phyloP scores from a whole-genome alignment of 2,797 vertebrate genomes.

The Ctenopoma kingsleyae region DNA sequence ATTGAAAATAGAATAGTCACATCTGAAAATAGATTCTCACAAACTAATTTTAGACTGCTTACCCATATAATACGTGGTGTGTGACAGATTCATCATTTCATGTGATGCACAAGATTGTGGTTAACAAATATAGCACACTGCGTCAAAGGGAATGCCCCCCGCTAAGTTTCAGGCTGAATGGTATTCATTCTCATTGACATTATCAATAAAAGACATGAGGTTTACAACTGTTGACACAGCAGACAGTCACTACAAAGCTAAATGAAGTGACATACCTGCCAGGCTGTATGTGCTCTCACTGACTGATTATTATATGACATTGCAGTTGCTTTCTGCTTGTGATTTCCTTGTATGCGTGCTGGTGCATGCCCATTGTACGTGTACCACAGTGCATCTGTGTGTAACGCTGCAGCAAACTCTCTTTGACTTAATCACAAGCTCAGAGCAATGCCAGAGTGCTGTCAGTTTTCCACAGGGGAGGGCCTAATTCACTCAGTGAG shows the following conservation, averaged over 20 bases:
- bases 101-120: conserved; percentile 76
- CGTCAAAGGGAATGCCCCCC: conserved; percentile 70
- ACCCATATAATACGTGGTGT: conserved; percentile 71
- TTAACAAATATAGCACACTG: conserved; percentile 70
- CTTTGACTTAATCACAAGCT: conserved; percentile 80
- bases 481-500: conserved; percentile 83
- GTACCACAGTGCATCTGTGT: conserved; percentile 42
- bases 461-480: conserved; percentile 82
- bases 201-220: conserved; percentile 48
- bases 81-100: conserved; percentile 77
- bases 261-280: conserved; percentile 17
- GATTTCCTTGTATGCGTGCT: conserved; percentile 36
- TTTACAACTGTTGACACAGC: conserved; percentile 45
- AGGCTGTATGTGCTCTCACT: conserved; percentile 12
- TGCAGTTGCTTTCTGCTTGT: conserved; percentile 38
- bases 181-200: conserved; percentile 35
- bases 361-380: conserved; percentile 28
- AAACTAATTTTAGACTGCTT: conserved; percentile 77
- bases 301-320: conserved; percentile 21
- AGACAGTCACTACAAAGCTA: conserved; percentile 15
- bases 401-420: conserved; percentile 68
- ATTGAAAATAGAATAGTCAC: conserved; percentile 31
- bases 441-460: conserved; percentile 77
- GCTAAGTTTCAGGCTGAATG: conserved; percentile 41
- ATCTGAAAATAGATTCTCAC: conserved; percentile 71